Evolutionary conservation across 30 jellyfish, hydroid and myxozoan species (phyloP), one percentile per base, ranked within the genome.

Genomic region (Aurelia sp.): DNA sequence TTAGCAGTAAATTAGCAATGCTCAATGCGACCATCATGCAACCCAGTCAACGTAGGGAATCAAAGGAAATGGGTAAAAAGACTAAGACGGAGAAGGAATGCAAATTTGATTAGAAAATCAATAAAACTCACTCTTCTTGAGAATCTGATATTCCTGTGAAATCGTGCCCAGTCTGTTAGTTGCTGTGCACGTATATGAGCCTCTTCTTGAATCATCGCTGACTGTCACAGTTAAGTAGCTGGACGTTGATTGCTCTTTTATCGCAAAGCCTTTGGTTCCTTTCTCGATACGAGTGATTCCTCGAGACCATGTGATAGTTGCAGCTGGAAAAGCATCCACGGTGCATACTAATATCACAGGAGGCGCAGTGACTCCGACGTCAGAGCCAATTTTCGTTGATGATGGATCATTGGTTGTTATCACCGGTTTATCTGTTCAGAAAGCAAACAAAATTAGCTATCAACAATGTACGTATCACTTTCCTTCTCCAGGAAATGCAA

Each of bases 351-450:
- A 72, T 63, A 55, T 52, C 64, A 70, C 92, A 3, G 85, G 80
- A 8, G 92, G 92, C 17, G 94, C 97, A 57, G 15, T 70, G 17
- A 21, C 81, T 8, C 99, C 99, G 16, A 84, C 73, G 19, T 80
- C 97, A 40, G 91, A 96, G 38, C 99, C 99, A 60, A 83, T 65
- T 57, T 88, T 90, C 7, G 95, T 85, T 5, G 89, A 80, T 4
- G 97, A 72, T 33, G 99, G 99, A 64, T 91, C 79, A 19, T 60
- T 89, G 13, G 97, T 82, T 48, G 90, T 67, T 21, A 94, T 94
- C 11, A 94, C 89, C 2, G 99, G 99, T 51, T 90, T 67, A 73
- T 94, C 99, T 94, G 81, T 44, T 44, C 55, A 7, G 55, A 44
- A 44, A 44, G 55, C 3, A 44, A 44, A 44, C 15, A 44, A 16